phyloP scores from a whole-genome alignment of 2,888 invertebrate species.

The Embidobia sp. region DNA sequence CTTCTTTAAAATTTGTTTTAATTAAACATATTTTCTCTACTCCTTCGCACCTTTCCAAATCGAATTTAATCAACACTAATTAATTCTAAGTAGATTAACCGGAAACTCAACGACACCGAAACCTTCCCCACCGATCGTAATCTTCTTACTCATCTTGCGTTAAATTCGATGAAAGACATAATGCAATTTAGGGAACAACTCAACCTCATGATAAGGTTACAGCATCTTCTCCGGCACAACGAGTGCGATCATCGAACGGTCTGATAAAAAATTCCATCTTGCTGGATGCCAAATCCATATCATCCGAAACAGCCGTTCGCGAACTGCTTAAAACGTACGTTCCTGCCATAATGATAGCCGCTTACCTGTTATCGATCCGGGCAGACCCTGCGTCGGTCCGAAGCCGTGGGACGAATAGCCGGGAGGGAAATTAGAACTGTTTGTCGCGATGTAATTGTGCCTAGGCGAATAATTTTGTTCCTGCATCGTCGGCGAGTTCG shows the following conservation, averaged over 20 bases:
- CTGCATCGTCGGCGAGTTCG: slow-evolving; percentile 63
- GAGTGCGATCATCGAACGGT: neutral
- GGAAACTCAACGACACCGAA: neutral
- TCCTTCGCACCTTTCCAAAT: no score
- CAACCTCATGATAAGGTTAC: neutral
- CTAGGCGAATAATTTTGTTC: slow-evolving; percentile 71
- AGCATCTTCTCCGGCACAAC: neutral
- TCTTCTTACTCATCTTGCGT: neutral
- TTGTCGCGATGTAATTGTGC: slow-evolving; percentile 52
- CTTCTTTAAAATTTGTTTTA: no score
- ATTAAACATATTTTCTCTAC: no score
- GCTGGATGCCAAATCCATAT: neutral
- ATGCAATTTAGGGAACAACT: no score
- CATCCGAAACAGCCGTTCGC: neutral
- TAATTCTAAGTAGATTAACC: neutral
- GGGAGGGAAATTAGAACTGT: slow-evolving; percentile 62
- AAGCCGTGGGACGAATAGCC: slow-evolving; percentile 69
- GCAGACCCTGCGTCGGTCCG: slow-evolving; percentile 68
- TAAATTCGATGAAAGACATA: neutral
- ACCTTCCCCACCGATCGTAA: neutral
- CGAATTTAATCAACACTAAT: neutral
- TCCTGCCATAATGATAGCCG: neutral
- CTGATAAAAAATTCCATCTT: slow-evolving; percentile 13
- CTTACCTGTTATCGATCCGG: slow-evolving; percentile 55
- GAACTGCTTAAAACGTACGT: neutral